Percentiles rank a stretch among this genome's conserved stretches.
Evolutionary conservation across 1,140 invertebrate genomes (phyloP).

Genomic region (Subanguina moxae): DNA sequence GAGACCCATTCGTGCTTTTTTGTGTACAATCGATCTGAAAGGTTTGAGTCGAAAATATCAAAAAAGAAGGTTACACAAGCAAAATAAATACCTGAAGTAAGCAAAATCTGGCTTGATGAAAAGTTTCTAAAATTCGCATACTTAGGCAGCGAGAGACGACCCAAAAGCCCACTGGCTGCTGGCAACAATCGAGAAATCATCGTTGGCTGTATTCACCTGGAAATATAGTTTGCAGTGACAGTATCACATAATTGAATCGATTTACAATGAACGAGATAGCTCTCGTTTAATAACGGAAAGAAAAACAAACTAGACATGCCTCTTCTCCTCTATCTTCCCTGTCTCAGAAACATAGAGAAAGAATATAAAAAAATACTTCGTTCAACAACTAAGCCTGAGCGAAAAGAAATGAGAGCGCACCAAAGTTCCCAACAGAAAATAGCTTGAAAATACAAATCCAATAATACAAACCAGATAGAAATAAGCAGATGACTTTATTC

Average conservation of each 20-base stretch:
- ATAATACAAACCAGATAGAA: not conserved
- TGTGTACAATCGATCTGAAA: conserved; percentile 45
- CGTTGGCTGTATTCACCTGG: not conserved
- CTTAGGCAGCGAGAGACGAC: not conserved
- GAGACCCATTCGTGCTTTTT: conserved; percentile 84
- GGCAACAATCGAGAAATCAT: not conserved
- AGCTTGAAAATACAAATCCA: not conserved
- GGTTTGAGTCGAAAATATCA: not conserved
- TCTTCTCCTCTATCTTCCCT: too few relatives aligned
- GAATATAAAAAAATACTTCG: too few relatives aligned
- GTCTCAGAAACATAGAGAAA: too few relatives aligned
- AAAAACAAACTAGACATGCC: too few relatives aligned
- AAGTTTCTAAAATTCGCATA: not conserved
- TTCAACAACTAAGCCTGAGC: too few relatives aligned
- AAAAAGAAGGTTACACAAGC: not conserved
- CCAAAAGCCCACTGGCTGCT: not conserved
- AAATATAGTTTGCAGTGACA: not conserved
- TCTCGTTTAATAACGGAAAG: too few relatives aligned
- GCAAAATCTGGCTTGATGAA: not conserved
- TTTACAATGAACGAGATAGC: too few relatives aligned
- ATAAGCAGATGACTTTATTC: not conserved
- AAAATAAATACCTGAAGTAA: not conserved
- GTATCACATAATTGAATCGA: too few relatives aligned
- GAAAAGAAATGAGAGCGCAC: too few relatives aligned
- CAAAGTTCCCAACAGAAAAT: too few relatives aligned